Percentiles rank a stretch among this genome's conserved stretches.
Evolutionary conservation across 2,797 vertebrate species (phyloP).

Genomic region (Odontamblyopus rebecca): DNA sequence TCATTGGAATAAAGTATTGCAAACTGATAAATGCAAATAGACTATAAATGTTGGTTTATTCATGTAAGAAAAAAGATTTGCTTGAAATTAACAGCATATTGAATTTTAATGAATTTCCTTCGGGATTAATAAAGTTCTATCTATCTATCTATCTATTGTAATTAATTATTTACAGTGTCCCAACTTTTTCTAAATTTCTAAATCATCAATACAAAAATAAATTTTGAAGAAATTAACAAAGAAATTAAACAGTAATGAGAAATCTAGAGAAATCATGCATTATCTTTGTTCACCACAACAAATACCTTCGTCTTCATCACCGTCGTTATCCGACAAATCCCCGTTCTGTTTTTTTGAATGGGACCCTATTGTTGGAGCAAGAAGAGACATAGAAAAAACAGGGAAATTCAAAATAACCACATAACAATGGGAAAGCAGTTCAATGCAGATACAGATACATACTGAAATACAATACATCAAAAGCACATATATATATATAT

Average conservation of each 20-base stretch:
- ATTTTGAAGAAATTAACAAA: neutral
- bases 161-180: neutral
- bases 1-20: neutral
- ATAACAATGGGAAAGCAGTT: slow-evolving; percentile 45
- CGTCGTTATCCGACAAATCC: slow-evolving; percentile 99
- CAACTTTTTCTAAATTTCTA: neutral
- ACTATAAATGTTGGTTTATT: neutral
- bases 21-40: neutral
- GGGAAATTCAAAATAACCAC: slow-evolving; percentile 90
- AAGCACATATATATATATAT: neutral
- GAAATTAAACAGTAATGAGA: slow-evolving; percentile 35
- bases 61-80: neutral
- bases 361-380: slow-evolving; percentile 93
- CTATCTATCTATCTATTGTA: too few species aligned
- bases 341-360: slow-evolving; percentile 99
- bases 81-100: neutral
- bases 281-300: slow-evolving; percentile 83
- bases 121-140: too few species aligned
- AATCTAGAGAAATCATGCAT: slow-evolving; percentile 75
- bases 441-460: slow-evolving; percentile 15
- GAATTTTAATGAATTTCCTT: too few species aligned
- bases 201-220: neutral
- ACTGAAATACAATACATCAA: neutral
- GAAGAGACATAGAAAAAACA: slow-evolving; percentile 87
- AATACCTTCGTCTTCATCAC: slow-evolving; percentile 99